Evolutionary conservation across 2,113 vertebrate species (phyloP).

Genomic region (Aix galericulata): DNA sequence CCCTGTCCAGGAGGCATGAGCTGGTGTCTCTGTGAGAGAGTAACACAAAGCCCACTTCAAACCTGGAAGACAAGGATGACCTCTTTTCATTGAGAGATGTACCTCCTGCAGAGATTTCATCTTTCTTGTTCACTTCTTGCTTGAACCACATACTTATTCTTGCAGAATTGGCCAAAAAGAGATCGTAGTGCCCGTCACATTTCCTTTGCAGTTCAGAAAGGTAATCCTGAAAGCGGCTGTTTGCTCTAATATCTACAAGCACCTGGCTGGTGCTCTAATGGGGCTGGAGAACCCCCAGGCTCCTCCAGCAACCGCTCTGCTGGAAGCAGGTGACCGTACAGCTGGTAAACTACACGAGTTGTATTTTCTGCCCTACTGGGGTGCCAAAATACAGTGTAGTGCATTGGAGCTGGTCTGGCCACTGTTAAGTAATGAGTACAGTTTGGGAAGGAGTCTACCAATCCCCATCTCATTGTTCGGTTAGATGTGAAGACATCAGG

Average conservation of each 20-base stretch:
- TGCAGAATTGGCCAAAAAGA: not conserved
- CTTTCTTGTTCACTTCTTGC: not conserved
- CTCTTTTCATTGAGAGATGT: not conserved
- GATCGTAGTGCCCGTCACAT: not conserved
- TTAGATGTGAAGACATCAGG: rapidly evolving
- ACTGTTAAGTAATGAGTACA: rapidly evolving
- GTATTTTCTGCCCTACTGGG: not conserved
- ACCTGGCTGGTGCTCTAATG: not conserved
- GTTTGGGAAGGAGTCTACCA: not conserved
- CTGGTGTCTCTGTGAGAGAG: not conserved
- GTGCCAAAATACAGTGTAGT: not conserved
- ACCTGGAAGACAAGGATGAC: not conserved
- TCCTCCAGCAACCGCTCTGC: not conserved
- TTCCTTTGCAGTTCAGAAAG: too few species aligned
- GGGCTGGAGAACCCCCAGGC: not conserved
- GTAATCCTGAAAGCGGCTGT: not conserved
- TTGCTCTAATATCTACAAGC: not conserved
- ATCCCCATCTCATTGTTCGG: rapidly evolving
- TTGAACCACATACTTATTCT: not conserved
- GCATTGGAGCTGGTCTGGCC: too few species aligned
- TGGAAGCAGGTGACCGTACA: rapidly evolving
- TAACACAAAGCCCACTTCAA: rapidly evolving
- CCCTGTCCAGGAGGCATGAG: not conserved
- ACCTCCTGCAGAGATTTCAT: not conserved
- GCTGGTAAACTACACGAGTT: not conserved